Evolutionary conservation across 2,888 invertebrate genomes (phyloP).

Genomic region (Epicampocera succincta): DNA sequence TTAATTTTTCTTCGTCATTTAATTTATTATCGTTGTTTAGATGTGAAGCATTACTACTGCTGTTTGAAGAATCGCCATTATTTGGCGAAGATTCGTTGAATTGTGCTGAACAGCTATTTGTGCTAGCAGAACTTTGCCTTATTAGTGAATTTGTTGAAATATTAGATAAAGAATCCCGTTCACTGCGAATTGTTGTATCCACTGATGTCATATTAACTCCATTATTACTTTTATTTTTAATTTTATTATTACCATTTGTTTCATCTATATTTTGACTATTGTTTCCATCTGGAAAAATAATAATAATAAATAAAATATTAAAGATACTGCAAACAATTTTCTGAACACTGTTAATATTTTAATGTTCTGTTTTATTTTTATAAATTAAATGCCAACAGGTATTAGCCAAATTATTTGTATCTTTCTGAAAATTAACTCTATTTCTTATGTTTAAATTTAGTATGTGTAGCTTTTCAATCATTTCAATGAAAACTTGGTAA

Average conservation of each 20-base stretch:
- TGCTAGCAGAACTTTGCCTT: slow-evolving; percentile 51
- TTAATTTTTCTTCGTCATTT: slow-evolving; percentile 62
- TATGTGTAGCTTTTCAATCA: too few species aligned
- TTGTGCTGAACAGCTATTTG: slow-evolving; percentile 53
- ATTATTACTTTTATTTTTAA: slow-evolving; percentile 33
- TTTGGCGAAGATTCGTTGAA: slow-evolving; percentile 62
- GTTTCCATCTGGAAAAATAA: slow-evolving; percentile 47
- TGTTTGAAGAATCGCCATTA: slow-evolving; percentile 60
- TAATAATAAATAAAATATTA: too few species aligned
- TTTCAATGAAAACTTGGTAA: too few species aligned
- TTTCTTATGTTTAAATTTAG: too few species aligned
- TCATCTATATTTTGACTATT: slow-evolving; percentile 57
- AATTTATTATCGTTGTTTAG: slow-evolving; percentile 47
- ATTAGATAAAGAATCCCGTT: slow-evolving; percentile 46
- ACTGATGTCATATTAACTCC: slow-evolving; percentile 38
- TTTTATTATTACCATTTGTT: slow-evolving; percentile 48
- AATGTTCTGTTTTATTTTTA: too few species aligned
- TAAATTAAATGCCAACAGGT: too few species aligned
- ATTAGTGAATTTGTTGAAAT: slow-evolving; percentile 49
- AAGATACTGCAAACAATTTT: too few species aligned
- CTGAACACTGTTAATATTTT: too few species aligned
- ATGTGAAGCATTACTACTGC: slow-evolving; percentile 53
- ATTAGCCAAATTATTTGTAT: too few species aligned
- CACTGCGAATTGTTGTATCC: slow-evolving; percentile 52
- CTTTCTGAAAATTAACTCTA: too few species aligned